Evolutionary conservation across 1,140 invertebrate genomes (phyloP).

Genomic region (Magallana gigas): DNA sequence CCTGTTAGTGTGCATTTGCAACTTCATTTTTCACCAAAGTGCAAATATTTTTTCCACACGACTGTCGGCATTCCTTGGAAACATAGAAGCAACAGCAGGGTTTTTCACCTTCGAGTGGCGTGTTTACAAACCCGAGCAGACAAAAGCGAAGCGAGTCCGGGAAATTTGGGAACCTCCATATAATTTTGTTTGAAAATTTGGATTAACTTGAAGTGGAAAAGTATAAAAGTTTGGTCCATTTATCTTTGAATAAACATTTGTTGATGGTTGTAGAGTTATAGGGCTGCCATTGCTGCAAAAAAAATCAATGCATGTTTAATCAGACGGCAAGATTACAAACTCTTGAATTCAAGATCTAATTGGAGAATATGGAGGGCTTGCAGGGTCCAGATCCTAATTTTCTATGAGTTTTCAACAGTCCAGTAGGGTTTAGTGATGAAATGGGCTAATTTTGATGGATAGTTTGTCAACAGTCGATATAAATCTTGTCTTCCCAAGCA

Average conservation of each 20-base stretch:
- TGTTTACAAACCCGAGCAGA: slow-evolving; percentile 33
- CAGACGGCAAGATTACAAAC: slow-evolving; percentile 16
- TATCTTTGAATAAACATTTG: slow-evolving; percentile 36
- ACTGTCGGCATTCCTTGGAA: slow-evolving; percentile 25
- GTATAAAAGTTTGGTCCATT: slow-evolving; percentile 46
- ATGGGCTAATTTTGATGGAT: neutral
- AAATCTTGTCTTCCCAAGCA: neutral
- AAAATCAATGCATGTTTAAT: slow-evolving; percentile 30
- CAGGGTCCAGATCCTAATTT: neutral
- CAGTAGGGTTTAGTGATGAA: neutral
- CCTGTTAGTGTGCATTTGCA: slow-evolving; percentile 23
- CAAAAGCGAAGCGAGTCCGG: neutral
- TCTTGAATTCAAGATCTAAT: neutral
- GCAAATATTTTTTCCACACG: slow-evolving; percentile 29
- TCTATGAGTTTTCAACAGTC: slow-evolving; percentile 11
- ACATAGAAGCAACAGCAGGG: neutral
- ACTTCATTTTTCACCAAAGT: slow-evolving; percentile 33
- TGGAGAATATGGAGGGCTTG: neutral
- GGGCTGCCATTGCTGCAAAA: neutral
- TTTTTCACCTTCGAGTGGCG: slow-evolving; percentile 2
- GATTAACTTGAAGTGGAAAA: slow-evolving; percentile 47
- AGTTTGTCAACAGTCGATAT: neutral
- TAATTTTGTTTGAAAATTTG: slow-evolving; percentile 46
- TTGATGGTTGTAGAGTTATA: slow-evolving; percentile 25
- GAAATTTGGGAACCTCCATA: slow-evolving; percentile 31